Evolutionary conservation across 2,888 invertebrate species (phyloP), one percentile per base, ranked within the genome.

Genomic region (Dryobota labecula): DNA sequence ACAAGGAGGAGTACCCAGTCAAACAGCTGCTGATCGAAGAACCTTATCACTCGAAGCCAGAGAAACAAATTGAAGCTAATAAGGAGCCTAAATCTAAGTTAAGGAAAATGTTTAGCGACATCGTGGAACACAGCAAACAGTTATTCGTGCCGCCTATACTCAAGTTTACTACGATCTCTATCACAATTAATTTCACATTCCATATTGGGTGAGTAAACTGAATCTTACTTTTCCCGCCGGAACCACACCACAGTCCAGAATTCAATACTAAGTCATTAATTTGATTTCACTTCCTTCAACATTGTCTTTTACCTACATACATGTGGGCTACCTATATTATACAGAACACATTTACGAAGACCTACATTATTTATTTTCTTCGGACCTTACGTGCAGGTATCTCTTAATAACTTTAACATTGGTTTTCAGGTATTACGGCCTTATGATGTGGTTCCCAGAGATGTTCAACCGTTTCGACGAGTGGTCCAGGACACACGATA

Each of bases 381-480:
- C 27, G 3, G 18, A 51, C 13, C 24, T 13, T 13, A n/a, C 24
- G 13, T n/a, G 13, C 24, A 36, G 36, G 36, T 36, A 36, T 36
- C 36, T 36, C 24, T 24, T 15, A 30, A 15, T 76, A 51, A 73
- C 0, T 30, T 8, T 38, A 58, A 30, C 6, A 33, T 27, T 49
- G 3, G 6, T 57, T 13, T 11, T 0, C 93, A 98, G 98, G 70
- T 99, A 99, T 93, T 99, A 99, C 92, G 99, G 99, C 54, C 96
- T 99, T 68, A 98, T 98, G 98, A 98, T 99, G 98, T 99, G 99
- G 99, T 99, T 99, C 95, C 99, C 99, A 0, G 99, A 99, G 94
- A 96, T 99, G 90, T 99, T 99, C 95, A 98, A 98, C 92, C 97
- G 99, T 61, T 98, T 98, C 92, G 98, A 98, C 94, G 98, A 98